Evolutionary conservation across 2,888 invertebrate species (phyloP).

Genomic region (Octonoba sinensis): DNA sequence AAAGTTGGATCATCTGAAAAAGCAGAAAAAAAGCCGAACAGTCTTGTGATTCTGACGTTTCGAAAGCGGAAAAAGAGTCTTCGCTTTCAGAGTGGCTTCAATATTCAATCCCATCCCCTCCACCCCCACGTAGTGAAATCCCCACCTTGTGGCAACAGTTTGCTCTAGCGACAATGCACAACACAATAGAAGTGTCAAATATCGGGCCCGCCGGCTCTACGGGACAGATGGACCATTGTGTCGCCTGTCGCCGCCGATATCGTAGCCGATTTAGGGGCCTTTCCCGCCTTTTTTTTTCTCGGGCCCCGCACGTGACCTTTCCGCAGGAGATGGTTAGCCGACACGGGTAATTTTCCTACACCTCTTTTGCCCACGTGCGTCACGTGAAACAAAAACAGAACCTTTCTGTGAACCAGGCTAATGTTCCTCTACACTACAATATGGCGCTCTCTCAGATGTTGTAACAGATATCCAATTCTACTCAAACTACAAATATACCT

Average conservation of each 20-base stretch:
- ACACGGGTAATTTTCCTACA: constrained; percentile 5
- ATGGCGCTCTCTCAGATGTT: too few species aligned
- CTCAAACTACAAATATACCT: too few species aligned
- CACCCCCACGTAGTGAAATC: not conserved
- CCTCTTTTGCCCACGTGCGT: too few species aligned
- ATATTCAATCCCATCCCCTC: constrained; percentile 26
- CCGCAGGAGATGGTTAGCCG: not conserved
- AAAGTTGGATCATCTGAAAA: too few species aligned
- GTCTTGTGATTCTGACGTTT: too few species aligned
- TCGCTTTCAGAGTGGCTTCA: constrained; percentile 22
- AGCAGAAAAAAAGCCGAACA: too few species aligned
- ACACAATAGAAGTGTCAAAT: constrained; percentile 52
- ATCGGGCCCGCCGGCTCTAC: constrained; percentile 20
- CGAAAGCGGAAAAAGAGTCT: constrained; percentile 30
- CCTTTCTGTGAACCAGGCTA: too few species aligned
- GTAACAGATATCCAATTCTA: too few species aligned
- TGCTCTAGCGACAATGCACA: constrained; percentile 40
- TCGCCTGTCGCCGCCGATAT: constrained; percentile 44
- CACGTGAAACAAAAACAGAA: too few species aligned
- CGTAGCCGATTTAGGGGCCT: constrained; percentile 1
- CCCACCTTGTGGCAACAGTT: constrained; percentile 44
- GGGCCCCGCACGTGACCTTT: constrained; percentile 6
- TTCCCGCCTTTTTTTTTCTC: not conserved
- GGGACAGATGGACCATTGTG: constrained; percentile 60
- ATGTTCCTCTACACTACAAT: too few species aligned